Percentiles rank a stretch among this genome's conserved stretches.
Conservation (phyloP, 2,113 vertebrate species). For the Vidua chalybeata region DNA sequence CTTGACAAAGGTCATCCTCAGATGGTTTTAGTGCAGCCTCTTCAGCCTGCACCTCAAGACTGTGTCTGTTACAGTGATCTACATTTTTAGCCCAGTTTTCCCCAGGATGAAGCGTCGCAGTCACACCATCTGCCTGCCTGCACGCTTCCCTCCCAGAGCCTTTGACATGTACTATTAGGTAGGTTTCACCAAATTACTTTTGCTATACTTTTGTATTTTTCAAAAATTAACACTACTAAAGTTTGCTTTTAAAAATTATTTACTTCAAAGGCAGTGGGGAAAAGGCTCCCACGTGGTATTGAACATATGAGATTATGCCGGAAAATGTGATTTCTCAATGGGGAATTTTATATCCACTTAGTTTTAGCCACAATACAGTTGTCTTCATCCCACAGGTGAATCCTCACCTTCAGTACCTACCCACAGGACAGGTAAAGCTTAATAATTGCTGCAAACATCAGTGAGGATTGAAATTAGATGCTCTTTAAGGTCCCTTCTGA, state of each 20-base stretch:
- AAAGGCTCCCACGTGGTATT: neutral
- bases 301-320: neutral
- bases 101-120: neutral
- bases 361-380: neutral
- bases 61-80: conserved; percentile 11
- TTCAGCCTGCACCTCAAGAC: neutral
- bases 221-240: neutral
- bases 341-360: neutral
- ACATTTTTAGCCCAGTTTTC: conserved; percentile 21
- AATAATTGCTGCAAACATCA: no score
- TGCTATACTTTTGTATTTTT: neutral
- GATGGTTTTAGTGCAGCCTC: neutral
- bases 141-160: neutral
- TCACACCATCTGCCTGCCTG: neutral
- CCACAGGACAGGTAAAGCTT: neutral
- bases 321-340: neutral
- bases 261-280: neutral
- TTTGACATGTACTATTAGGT: neutral
- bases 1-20: neutral
- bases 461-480: neutral
- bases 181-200: neutral
- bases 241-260: neutral
- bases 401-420: neutral
- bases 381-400: neutral
- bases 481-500: neutral